These are phyloP conservation scores for Aulostomus chinensis DNA, from an alignment of 2,797 vertebrate species.

Conservation along the genomic window DNA sequence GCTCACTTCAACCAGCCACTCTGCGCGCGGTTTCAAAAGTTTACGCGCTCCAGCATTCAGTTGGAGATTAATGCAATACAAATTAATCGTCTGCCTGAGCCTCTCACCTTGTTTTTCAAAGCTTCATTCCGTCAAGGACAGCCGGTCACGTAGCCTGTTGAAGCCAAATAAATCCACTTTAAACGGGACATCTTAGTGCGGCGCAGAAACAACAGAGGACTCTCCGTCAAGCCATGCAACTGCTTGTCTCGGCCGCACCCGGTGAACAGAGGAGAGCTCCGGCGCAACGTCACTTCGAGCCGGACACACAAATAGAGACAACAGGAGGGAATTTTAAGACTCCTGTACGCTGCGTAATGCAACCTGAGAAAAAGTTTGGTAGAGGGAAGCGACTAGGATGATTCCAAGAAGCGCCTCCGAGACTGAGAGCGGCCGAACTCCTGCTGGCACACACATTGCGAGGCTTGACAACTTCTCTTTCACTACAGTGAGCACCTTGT, in stretches of 20 bases:
- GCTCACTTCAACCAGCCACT: conserved; percentile 26
- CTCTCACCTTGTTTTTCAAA: conserved; percentile 63
- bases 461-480: conserved; percentile 9
- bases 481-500: too few relatives aligned
- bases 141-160: conserved; percentile 37
- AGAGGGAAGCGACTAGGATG: too few relatives aligned
- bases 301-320: conserved; percentile 23
- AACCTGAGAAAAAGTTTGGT: neutral
- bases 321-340: too few relatives aligned
- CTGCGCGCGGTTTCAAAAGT: conserved; percentile 59
- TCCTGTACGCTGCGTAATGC: neutral
- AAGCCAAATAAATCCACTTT: conserved; percentile 65
- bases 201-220: conserved; percentile 24
- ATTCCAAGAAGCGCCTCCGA: neutral
- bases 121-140: conserved; percentile 35
- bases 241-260: conserved; percentile 58
- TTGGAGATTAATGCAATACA: conserved; percentile 5
- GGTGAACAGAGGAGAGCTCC: conserved; percentile 58
- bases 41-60: conserved; percentile 40
- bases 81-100: conserved; percentile 4
- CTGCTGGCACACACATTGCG: conserved; percentile 2
- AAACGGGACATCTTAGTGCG: conserved; percentile 66
- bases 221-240: conserved; percentile 13
- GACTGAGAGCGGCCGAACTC: neutral
- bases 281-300: conserved; percentile 33